A percentile compares a stretch with the other conserved stretches of the same genome.
Conservation (phyloP, 2,797 vertebrate species). For the Falco novaeseelandiae region DNA sequence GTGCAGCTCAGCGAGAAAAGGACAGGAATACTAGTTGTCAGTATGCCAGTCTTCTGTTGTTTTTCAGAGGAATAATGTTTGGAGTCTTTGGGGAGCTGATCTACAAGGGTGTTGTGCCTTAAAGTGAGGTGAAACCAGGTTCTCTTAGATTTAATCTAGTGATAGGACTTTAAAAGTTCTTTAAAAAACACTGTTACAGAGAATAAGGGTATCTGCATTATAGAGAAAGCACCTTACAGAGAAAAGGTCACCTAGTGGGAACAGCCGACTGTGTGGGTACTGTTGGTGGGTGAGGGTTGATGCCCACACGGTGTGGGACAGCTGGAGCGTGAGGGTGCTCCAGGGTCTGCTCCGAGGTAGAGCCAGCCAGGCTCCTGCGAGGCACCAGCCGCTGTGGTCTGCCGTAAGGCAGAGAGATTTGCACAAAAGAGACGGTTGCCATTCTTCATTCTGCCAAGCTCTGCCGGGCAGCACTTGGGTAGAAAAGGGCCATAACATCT, state of each 20-base stretch:
- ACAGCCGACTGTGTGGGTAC: rapidly evolving
- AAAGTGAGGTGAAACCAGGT: not conserved
- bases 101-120: not conserved
- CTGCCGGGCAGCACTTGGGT: not conserved
- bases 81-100: not conserved
- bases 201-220: not conserved
- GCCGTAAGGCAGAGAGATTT: not conserved
- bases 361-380: not conserved
- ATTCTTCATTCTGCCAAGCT: not conserved
- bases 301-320: not conserved
- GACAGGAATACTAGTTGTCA: not conserved
- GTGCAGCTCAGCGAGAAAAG: not conserved
- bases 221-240: not conserved
- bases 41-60: not conserved
- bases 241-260: not conserved
- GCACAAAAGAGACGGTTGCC: not conserved
- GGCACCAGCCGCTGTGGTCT: not conserved
- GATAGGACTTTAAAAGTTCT: not conserved
- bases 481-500: not conserved
- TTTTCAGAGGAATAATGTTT: not conserved
- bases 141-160: not conserved
- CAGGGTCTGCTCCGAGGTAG: not conserved
- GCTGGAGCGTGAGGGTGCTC: not conserved
- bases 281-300: not conserved
- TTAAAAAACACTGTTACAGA: not conserved